phyloP scores from a whole-genome alignment of 2,113 vertebrate species.

The Hiodon tergisus region DNA sequence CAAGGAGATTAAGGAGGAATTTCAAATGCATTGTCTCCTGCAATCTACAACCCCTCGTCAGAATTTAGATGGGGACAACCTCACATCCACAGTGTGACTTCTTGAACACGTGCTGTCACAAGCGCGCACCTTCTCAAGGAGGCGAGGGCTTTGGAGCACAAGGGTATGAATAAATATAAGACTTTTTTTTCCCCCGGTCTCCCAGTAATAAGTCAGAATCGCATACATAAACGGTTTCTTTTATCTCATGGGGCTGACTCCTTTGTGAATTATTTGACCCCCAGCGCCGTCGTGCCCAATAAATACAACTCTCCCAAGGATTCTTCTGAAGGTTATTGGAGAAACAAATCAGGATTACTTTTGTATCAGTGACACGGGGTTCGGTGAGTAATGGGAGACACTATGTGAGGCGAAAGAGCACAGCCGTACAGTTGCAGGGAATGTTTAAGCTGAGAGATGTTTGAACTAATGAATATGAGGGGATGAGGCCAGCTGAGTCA shows the following conservation, averaged over 20 bases:
- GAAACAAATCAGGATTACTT: constrained; percentile 4
- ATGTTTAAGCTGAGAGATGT: background rate
- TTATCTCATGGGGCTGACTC: constrained; percentile 26
- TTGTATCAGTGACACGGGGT: background rate
- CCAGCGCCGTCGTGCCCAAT: constrained; percentile 32
- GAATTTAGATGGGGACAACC: constrained; percentile 18
- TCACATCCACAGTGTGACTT: constrained; percentile 10
- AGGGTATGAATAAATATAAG: constrained; percentile 39
- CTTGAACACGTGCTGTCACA: constrained; percentile 1
- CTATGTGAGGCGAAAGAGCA: constrained; percentile 32
- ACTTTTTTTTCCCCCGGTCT: constrained; percentile 9
- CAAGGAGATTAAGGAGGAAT: constrained; percentile 16
- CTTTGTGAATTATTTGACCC: constrained; percentile 45
- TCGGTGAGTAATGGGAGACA: constrained; percentile 26
- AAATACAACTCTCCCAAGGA: constrained; percentile 42
- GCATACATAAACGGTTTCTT: constrained; percentile 32
- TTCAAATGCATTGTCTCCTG: constrained; percentile 8
- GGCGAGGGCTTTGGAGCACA: constrained; percentile 7
- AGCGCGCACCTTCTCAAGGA: background rate
- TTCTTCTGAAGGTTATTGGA: constrained; percentile 27
- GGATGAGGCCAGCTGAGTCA: constrained; percentile 5
- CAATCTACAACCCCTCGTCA: constrained; percentile 8
- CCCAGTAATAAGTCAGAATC: constrained; percentile 33
- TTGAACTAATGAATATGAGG: background rate
- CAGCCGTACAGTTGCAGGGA: constrained; percentile 14